phyloP scores from a whole-genome alignment of 2,888 invertebrate species.

The Coelinius sp. region DNA sequence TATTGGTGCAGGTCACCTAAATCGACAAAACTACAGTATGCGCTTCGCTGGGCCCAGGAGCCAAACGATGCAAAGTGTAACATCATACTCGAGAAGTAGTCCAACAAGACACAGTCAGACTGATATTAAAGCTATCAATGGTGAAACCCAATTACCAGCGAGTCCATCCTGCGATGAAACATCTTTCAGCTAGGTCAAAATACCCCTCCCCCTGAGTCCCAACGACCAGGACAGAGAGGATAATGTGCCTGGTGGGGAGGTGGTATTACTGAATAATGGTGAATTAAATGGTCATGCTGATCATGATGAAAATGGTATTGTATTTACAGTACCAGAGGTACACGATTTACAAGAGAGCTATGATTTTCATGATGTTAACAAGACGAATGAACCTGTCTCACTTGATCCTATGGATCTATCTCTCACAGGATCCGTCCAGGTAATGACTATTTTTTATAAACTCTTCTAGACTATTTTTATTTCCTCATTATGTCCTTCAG shows the following conservation, averaged over 20 bases:
- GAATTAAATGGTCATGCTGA: background rate
- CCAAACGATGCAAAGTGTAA: conserved; percentile 73
- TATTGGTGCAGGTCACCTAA: conserved; percentile 53
- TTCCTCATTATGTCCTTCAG: background rate
- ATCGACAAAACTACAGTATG: conserved; percentile 71
- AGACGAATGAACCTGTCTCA: conserved; percentile 19
- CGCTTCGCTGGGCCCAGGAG: conserved; percentile 71
- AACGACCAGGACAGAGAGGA: conserved; percentile 49
- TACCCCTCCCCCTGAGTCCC: conserved; percentile 53
- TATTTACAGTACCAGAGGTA: background rate
- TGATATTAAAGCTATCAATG: conserved; percentile 51
- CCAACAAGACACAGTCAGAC: conserved; percentile 58
- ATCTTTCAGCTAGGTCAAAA: conserved; percentile 60
- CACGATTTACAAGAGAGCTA: background rate
- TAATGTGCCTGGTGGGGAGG: conserved; percentile 23
- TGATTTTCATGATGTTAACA: background rate
- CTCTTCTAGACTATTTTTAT: conserved; percentile 23
- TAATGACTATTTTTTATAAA: conserved; percentile 46
- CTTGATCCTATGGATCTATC: conserved; percentile 40
- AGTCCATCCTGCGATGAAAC: conserved; percentile 66
- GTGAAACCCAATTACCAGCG: conserved; percentile 55
- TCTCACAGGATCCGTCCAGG: conserved; percentile 36
- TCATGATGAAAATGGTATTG: background rate
- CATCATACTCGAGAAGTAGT: conserved; percentile 67
- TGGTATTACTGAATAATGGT: conserved; percentile 33